Base-by-base conservation (phyloP, 2,113 vertebrate species). In the Pelvicachromis taeniatus region DNA sequence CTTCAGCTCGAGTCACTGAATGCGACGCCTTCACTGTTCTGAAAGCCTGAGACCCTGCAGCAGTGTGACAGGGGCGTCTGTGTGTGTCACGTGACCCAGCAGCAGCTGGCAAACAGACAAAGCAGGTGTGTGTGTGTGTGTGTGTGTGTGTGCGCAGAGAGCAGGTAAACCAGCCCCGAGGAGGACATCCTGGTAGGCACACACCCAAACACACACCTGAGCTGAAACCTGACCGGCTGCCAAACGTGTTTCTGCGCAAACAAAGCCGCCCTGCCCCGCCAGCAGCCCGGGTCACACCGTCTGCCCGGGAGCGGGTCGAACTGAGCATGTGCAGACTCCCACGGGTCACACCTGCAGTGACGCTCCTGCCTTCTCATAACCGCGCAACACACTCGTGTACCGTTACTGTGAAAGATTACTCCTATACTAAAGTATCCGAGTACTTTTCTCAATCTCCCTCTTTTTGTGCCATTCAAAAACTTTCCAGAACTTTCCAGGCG, bases 151-250 rank as follows among this genome's bases (percentile, higher is more conserved):
- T 40, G 19, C 2, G 23, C 29, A n/a, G 54, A 1, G 53, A 2
- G 14, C 21, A 6, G 65, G 68, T 78, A 42, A 68, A 3, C 21
- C 38, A 87, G 33, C 21, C 38, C 50, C 6, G 50, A 87, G 77
- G 82, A 93, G 88, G 90, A 93, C 79, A 89, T 93, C 92, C 92
- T 90, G 92, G 56, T 86, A 7, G 1, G n/a, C 3, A 81, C 78
- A 65, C 84, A 58, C 82, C 5, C 35, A 52, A 70, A 23, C 31
- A 9, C 48, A 84, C 23, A 35, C 73, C 40, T 52, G 19, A 68
- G 55, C 6, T 58, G 80, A 26, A 87, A 85, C 48, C 63, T 55
- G 90, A 85, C 16, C 56, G 68, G 75, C 73, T 82, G 88, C 48
- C 68, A 7, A 81, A 87, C 48, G 2, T 81, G 81, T 90, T 88